A percentile compares a stretch with the other conserved stretches of the same genome.
phyloP scores from a whole-genome alignment of 2,113 vertebrate genomes.

The Helogale parvula region DNA sequence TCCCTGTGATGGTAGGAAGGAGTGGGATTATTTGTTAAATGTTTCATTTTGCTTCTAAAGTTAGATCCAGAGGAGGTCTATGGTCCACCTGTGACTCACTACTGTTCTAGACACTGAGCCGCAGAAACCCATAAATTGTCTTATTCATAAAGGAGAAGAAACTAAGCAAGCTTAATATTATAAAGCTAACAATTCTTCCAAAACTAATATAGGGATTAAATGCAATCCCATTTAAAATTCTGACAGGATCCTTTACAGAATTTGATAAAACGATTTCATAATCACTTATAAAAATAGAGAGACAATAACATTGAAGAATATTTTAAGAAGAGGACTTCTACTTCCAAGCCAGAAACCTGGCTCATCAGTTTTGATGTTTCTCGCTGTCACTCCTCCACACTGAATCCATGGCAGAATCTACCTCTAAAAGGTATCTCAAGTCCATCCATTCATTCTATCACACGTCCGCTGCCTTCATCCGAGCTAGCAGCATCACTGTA shows the following conservation, averaged over 20 bases:
- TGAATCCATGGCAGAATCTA: background rate
- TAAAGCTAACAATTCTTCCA: conserved; percentile 17
- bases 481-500: background rate
- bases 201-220: conserved; percentile 43
- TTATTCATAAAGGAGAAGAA: conserved; percentile 35
- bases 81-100: background rate
- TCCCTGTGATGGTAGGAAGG: background rate
- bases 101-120: background rate
- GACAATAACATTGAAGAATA: conserved; percentile 42
- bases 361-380: background rate
- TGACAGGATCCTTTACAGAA: conserved; percentile 46
- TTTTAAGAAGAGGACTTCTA: conserved; percentile 42
- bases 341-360: background rate
- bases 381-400: background rate
- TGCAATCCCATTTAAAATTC: conserved; percentile 58
- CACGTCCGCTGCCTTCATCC: background rate
- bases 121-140: background rate
- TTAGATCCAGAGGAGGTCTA: background rate
- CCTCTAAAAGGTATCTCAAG: background rate
- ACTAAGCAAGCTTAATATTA: conserved; percentile 1
- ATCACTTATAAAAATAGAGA: conserved; percentile 58
- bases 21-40: background rate
- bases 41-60: conserved; percentile 50
- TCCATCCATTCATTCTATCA: background rate
- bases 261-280: conserved; percentile 53